Conservation (phyloP, 2,888 invertebrate genomes). For the Ferrisia virgata region DNA sequence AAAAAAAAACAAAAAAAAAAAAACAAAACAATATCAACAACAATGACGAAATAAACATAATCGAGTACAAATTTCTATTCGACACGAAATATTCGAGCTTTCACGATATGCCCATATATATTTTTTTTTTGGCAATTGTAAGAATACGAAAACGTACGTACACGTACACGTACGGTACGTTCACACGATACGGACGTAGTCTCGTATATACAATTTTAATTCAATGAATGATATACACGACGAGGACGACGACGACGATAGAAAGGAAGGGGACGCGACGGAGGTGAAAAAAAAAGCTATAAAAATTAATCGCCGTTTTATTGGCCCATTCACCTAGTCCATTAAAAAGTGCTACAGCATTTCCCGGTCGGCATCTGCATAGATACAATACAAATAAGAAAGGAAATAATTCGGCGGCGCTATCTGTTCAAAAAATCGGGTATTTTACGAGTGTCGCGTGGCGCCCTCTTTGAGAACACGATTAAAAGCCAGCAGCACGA, state of each 20-base stretch:
- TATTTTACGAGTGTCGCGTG: neutral
- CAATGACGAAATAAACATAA: neutral
- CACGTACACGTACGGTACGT: too few species aligned
- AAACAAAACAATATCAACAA: neutral
- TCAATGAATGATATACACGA: too few species aligned
- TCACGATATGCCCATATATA: too few species aligned
- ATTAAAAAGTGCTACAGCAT: neutral
- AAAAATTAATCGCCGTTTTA: constrained; percentile 6
- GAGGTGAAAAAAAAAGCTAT: neutral
- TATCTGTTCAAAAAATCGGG: neutral
- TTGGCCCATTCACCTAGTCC: neutral
- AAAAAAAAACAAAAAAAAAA: neutral
- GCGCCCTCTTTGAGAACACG: neutral
- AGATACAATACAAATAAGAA: too few species aligned
- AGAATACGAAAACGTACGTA: too few species aligned
- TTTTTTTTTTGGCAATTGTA: neutral
- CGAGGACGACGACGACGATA: neutral
- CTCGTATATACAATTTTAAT: too few species aligned
- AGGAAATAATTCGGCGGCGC: neutral
- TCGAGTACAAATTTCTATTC: neutral
- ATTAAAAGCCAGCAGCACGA: neutral
- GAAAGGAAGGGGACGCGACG: neutral
- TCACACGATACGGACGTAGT: too few species aligned
- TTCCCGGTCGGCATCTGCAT: neutral
- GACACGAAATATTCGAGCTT: neutral